These are phyloP conservation scores for Polyommatus iphigenia DNA, from an alignment of 2,888 invertebrate genomes.

Conservation along the genomic window DNA sequence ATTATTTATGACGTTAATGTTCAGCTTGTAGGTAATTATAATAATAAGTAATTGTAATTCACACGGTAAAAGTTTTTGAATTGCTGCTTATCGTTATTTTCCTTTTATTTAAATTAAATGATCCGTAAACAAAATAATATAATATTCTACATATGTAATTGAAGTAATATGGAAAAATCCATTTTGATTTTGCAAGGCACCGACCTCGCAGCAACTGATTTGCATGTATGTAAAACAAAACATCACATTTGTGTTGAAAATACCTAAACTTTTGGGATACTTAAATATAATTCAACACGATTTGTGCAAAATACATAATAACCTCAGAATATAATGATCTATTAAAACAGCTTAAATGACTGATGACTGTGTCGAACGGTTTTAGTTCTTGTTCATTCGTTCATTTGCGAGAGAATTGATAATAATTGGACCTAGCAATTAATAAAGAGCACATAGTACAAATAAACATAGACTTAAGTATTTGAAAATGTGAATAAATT, in stretches of 20 bases:
- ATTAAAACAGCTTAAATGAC: background rate
- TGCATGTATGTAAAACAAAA: conserved; percentile 17
- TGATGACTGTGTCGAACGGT: background rate
- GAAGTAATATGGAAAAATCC: conserved; percentile 4
- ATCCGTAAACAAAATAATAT: background rate
- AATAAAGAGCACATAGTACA: too few species aligned
- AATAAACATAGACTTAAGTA: too few species aligned
- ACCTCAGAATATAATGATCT: background rate
- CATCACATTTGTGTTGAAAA: background rate
- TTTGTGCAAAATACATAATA: background rate
- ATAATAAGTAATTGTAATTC: background rate
- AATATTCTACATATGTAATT: background rate
- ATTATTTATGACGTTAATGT: background rate
- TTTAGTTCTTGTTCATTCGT: background rate
- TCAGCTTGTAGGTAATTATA: background rate
- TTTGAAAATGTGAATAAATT: too few species aligned
- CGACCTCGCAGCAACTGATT: conserved; percentile 13
- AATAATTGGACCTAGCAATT: too few species aligned
- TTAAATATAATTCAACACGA: background rate
- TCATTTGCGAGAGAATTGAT: background rate
- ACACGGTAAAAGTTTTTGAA: background rate
- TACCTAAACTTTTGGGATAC: background rate
- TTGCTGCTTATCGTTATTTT: background rate
- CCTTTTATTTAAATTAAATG: conserved; percentile 5
- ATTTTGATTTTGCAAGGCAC: background rate